Evolutionary conservation across 2,888 invertebrate species (phyloP), one percentile per base, ranked within the genome.

Genomic region (Cantharis lateralis): DNA sequence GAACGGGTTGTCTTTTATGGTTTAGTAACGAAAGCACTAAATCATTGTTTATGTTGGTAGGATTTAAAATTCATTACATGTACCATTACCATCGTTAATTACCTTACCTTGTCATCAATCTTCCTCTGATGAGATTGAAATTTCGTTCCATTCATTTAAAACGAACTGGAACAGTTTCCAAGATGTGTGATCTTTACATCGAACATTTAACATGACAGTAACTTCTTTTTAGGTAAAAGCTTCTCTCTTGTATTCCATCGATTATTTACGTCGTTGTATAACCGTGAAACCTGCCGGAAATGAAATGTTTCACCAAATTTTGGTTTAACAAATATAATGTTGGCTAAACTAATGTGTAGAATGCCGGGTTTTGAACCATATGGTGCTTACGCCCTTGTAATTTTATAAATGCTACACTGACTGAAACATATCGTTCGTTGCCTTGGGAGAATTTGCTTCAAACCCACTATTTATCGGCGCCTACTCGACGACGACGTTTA

Each of bases 391-490:
- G 75, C 78, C 75, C 72, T 63, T 62, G 74, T 74, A 77, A 32
- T 77, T 71, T 77, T 74, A 74, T 75, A 71, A 78, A 75, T 78
- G 74, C 68, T 63, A 64, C 69, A 73, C 70, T 73, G 72, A 77
- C 75, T 78, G 69, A 63, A 78, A 74, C 74, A 72, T 32, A 68
- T 74, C 48, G 68, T 62, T 74, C 48, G 62, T 62, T 74, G 77
- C 77, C 74, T 74, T 68, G 64, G 68, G 78, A 72, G 74, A 74
- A 74, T 78, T 75, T 70, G 71, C 71, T 71, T 64, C 15, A 61
- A 74, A 69, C 78, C 78, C 78, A 75, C 78, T 63, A 72, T 72
- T 75, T 71, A 71, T 71, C 61, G 75, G 78, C 78, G 75, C 74
- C 78, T 78, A 75, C 74, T 71, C 77, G 32, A 18, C 68, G 32